Base-by-base conservation (phyloP, 2,888 invertebrate species). In the Sarcophaga variegata region DNA sequence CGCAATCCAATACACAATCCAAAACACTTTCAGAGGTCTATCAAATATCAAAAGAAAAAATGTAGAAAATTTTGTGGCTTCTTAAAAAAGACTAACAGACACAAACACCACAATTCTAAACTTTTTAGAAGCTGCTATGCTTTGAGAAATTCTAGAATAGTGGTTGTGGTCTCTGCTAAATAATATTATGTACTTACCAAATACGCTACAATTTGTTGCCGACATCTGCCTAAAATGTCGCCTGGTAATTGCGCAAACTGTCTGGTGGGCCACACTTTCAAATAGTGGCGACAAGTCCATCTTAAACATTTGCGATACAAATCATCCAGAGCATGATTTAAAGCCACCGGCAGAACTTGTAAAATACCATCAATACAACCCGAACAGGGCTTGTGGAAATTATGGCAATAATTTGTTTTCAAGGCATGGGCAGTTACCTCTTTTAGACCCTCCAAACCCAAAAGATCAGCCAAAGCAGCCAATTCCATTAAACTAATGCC, bases 351-450 rank as follows among this genome's bases (percentile, higher is more conserved):
- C 89, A 99, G 94, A 88, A 98, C 97, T 92, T 98, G 98, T 59
- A 98, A 93, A 3, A 98, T 97, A 6, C 98, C 98, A 69, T 96
- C 96, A 22, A 96, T 96, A 93, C 99, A 99, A 54, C 97, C 96
- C 69, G 96, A 95, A 93, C 99, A 99, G 0, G 99, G 98, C 94
- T 97, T 96, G 92, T 99, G 99, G 93, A 99, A 99, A 93, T 97
- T 96, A 93, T 99, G 99, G 92, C 98, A 99, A 93, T 97, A 97
- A 93, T 97, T 97, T 25, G 96, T 96, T 93, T 97, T 97, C 54
- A 99, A 94, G 0, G 97, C 97, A 90, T 97, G 97, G 91, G 97
- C 96, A 1, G 98, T 97, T 3, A 98, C 97, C 94, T 99, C 98
- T 92, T 98, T 98, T 5, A 99, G 94, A 0, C 98, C 98, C 92